phyloP scores from a whole-genome alignment of 37 sponge, comb jelly and placozoan genomes.

The Halisarca cf. caerulea region DNA sequence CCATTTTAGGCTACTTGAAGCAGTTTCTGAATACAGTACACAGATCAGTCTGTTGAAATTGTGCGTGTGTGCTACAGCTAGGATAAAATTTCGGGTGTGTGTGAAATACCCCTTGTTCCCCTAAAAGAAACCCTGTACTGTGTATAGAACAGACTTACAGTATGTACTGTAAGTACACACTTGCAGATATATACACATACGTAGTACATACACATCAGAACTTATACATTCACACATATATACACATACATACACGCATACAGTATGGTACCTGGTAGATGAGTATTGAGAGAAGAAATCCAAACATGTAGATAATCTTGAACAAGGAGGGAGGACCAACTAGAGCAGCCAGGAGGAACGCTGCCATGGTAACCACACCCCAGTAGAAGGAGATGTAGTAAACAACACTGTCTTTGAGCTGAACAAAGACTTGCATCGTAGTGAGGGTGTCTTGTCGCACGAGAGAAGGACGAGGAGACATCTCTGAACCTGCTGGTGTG shows the following conservation, averaged over 20 bases:
- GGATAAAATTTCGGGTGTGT: no score
- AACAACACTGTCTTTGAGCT: background rate
- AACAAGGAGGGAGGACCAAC: conserved; percentile 54
- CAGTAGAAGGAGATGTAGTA: conserved; percentile 58
- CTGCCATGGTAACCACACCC: conserved; percentile 67
- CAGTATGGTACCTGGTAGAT: conserved; percentile 72
- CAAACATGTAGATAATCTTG: conserved; percentile 66
- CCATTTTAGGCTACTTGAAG: no score
- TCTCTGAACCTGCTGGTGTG: no score
- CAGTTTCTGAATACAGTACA: no score
- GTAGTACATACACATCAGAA: background rate
- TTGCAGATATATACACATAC: background rate
- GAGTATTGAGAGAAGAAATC: conserved; percentile 65
- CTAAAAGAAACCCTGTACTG: no score
- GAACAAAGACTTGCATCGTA: background rate
- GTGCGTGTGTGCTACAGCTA: no score
- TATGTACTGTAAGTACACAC: no score
- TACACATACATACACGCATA: conserved; percentile 3
- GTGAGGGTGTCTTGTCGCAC: background rate
- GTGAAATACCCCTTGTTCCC: no score
- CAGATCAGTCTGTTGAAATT: no score
- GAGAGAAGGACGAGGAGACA: background rate
- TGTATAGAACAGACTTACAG: no score
- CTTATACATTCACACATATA: no score
- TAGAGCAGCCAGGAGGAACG: conserved; percentile 79